These are phyloP conservation scores for Tympanuchus pallidicinctus DNA, from an alignment of 2,113 vertebrate species.

Conservation along the genomic window DNA sequence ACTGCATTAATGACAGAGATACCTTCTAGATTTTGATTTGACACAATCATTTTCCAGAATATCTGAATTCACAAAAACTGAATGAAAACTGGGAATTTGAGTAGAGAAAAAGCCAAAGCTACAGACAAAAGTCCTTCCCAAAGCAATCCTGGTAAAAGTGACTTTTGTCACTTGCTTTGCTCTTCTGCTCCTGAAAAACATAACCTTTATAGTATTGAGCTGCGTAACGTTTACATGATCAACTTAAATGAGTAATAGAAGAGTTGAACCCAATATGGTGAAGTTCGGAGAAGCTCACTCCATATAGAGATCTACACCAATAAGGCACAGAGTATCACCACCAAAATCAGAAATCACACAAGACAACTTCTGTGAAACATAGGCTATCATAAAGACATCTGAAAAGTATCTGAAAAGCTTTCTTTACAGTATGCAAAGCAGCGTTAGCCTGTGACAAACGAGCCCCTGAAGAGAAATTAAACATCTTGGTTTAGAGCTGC, in stretches of 20 bases:
- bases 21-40: neutral
- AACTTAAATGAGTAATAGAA: neutral
- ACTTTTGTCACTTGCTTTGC: neutral
- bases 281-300: neutral
- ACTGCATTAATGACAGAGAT: neutral
- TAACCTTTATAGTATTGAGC: neutral
- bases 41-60: neutral
- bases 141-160: neutral
- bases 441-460: neutral
- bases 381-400: neutral
- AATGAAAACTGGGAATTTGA: neutral
- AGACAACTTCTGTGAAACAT: neutral
- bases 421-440: neutral
- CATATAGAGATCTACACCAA: neutral
- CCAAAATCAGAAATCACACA: neutral
- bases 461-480: constrained; percentile 53
- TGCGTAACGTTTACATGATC: neutral
- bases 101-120: neutral
- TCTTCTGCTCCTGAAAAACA: neutral
- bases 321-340: rapidly evolving
- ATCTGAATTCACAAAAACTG: neutral
- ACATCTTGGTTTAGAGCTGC: constrained; percentile 28
- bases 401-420: neutral
- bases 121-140: neutral
- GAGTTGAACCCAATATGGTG: neutral